Conservation (phyloP, 1,140 invertebrate genomes). For the Tetramorium alpestre region DNA sequence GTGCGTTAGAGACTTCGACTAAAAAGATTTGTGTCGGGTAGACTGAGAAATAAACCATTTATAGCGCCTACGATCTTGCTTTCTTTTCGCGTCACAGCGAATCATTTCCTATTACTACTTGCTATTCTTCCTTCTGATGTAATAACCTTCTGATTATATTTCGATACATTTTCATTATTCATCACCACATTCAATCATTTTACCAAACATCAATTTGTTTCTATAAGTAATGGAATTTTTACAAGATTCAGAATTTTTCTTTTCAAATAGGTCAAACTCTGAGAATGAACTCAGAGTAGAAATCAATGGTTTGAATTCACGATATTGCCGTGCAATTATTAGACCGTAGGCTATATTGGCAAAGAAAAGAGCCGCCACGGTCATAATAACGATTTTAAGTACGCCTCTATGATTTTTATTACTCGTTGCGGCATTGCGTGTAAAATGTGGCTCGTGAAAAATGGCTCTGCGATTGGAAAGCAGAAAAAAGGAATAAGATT, state of each 20-base stretch:
- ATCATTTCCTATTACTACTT: too few relatives aligned
- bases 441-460: constrained; percentile 8
- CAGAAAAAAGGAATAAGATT: neutral
- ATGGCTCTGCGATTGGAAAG: constrained; percentile 24
- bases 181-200: too few relatives aligned
- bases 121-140: too few relatives aligned
- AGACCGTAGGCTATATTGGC: neutral
- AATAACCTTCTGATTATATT: too few relatives aligned
- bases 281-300: neutral
- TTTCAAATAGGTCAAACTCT: neutral
- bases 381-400: constrained; percentile 40
- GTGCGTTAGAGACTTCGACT: too few relatives aligned
- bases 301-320: neutral
- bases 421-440: neutral
- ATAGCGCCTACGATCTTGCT: too few relatives aligned
- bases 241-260: neutral
- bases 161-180: too few relatives aligned
- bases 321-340: neutral
- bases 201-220: neutral
- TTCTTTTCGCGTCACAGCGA: too few relatives aligned
- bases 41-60: too few relatives aligned
- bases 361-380: constrained; percentile 1
- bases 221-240: neutral
- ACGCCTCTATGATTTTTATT: constrained; percentile 54
- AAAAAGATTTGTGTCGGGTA: too few relatives aligned